These are phyloP conservation scores for Rhopilema esculentum DNA, from an alignment of 30 jellyfish, hydroid and myxozoan species.

Conservation along the genomic window DNA sequence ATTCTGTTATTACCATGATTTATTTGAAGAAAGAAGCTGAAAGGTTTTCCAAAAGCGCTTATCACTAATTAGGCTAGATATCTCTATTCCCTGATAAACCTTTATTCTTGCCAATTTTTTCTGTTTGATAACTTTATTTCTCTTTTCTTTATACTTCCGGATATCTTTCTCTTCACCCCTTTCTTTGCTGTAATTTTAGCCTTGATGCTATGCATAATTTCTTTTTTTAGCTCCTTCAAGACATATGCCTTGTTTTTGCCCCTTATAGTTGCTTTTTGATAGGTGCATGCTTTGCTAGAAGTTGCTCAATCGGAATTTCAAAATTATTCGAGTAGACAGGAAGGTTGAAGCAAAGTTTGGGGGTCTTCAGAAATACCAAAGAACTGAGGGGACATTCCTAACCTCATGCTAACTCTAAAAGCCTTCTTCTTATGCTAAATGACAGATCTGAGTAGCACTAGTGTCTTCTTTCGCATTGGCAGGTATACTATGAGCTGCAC, in stretches of 20 bases:
- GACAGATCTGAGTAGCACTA: neutral
- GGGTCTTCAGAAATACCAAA: too few species aligned
- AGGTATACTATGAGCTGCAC: slow-evolving; percentile 44
- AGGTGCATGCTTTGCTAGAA: slow-evolving; percentile 4
- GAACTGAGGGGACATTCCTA: too few species aligned
- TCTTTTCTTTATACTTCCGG: slow-evolving; percentile 13
- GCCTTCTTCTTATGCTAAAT: too few species aligned
- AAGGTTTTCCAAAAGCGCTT: slow-evolving; percentile 27
- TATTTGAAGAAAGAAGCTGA: slow-evolving; percentile 17
- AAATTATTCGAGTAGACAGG: neutral
- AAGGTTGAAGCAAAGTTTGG: too few species aligned
- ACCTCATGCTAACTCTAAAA: too few species aligned
- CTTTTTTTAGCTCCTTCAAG: slow-evolving; percentile 4
- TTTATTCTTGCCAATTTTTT: neutral
- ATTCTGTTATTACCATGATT: slow-evolving; percentile 15
- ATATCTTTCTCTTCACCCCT: neutral
- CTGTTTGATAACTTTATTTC: slow-evolving; percentile 30
- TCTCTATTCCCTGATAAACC: neutral
- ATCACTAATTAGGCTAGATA: neutral
- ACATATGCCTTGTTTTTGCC: neutral
- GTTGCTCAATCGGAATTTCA: neutral
- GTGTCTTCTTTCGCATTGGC: neutral
- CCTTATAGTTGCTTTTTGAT: neutral
- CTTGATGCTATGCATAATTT: neutral
- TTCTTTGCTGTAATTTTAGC: neutral